These are phyloP conservation scores for Trididemnum miniatum DNA, from an alignment of 23 tunicate species.

Conservation along the genomic window DNA sequence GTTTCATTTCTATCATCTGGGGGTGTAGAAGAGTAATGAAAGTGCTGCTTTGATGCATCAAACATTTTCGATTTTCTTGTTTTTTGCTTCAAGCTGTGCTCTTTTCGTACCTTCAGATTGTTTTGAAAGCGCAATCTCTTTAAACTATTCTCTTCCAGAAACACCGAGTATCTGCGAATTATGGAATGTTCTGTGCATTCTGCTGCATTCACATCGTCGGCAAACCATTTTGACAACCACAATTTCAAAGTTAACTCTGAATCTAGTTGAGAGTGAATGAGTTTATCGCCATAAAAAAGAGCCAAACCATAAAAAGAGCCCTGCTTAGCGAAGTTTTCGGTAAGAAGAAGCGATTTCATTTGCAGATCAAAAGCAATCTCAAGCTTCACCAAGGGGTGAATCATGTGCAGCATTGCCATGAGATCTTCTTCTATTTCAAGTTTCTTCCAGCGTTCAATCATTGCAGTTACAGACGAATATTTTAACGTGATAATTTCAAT, in stretches of 20 bases:
- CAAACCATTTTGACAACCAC: neutral
- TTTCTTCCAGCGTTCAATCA: constrained; percentile 24
- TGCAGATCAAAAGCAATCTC: constrained; percentile 28
- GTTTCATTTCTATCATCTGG: too few relatives aligned
- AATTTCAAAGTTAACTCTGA: neutral
- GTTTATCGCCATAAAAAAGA: constrained; percentile 16
- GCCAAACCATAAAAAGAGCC: neutral
- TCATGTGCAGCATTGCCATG: constrained; percentile 3
- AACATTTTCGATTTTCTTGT: neutral
- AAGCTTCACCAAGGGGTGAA: neutral
- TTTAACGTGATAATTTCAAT: constrained; percentile 9
- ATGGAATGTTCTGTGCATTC: constrained; percentile 14
- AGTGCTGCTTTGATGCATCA: neutral
- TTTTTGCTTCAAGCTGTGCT: constrained; percentile 11
- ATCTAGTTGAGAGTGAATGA: constrained; percentile 6
- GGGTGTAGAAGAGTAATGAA: neutral
- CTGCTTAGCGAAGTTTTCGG: constrained; percentile 23
- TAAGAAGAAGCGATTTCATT: constrained; percentile 27
- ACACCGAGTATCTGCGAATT: constrained; percentile 9
- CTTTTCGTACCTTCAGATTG: neutral
- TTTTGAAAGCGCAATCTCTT: neutral
- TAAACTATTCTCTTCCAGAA: neutral
- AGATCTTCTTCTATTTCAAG: constrained; percentile 23
- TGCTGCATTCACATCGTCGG: neutral
- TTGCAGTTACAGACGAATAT: constrained; percentile 19